Base-by-base conservation (phyloP, 1,140 invertebrate genomes). In the Apis dorsata region DNA sequence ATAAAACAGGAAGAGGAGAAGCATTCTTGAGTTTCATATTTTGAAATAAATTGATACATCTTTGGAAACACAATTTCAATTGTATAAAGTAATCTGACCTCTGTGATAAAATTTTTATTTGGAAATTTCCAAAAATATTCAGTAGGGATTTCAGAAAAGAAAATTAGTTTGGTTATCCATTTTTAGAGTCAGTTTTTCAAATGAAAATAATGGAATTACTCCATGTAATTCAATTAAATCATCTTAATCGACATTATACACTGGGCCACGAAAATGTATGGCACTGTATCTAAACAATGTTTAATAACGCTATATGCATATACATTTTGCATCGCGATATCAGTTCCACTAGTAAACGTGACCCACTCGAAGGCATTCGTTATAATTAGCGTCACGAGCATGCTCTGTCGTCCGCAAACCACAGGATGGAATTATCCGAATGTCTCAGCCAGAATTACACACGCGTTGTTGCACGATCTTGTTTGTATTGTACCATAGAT, bases 321-420 rank as follows among this genome's bases (percentile, higher is more conserved):
- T n/a, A 66, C 59, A 53, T 75, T 83, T 84, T 66, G 85, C 82
- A 66, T 63, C 21, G 78, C 73, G 51, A 44, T 82, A 82, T 82
- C 80, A 70, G 73, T 60, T 55, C 28, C 12, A 44, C 65, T 73
- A 24, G 85, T 85, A 84, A 87, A 86, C 86, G 81, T 71, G 79
- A 71, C 83, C 82, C 76, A 83, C 79, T 83, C 89, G 71, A 88
- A 87, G 85, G 81, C 88, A 90, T 90, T 90, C 84, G 88, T 90
- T 90, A 87, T 88, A 90, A 90, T 90, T 90, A 90, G 84, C 88
- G 89, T 88, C 88, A 84, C 77, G 83, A 85, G 78, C 85, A 87
- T 75, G 72, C 87, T 80, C 70, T 53, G 81, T 71, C 85, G 82
- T 79, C 84, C 88, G 49, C 86, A 81, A 88, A 86, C 84, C 86